phyloP scores from a whole-genome alignment of 30 jellyfish, hydroid and myxozoan species.

The Morbakka virulenta region DNA sequence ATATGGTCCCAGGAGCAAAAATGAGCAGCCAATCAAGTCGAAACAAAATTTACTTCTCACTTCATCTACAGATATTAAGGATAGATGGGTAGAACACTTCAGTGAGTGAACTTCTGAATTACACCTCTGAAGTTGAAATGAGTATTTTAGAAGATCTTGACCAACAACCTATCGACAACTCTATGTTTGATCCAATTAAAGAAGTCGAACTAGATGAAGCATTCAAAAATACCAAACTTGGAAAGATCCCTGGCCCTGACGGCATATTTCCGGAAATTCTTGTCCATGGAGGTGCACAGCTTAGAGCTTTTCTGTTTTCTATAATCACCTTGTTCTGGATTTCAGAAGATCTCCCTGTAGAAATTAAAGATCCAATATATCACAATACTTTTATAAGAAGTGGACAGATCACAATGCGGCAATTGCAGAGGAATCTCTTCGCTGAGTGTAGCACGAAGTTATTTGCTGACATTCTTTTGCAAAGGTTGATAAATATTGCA shows the following conservation, averaged over 20 bases:
- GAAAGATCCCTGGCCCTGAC: too few species aligned
- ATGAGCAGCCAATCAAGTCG: constrained; percentile 22
- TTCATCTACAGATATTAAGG: constrained; percentile 20
- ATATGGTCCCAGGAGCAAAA: constrained; percentile 48
- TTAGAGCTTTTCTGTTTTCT: constrained; percentile 37
- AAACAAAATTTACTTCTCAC: constrained; percentile 42
- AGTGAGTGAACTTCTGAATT: too few species aligned
- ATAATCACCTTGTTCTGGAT: constrained; percentile 27
- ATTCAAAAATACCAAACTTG: constrained; percentile 53
- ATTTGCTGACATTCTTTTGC: too few species aligned
- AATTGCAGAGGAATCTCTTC: constrained; percentile 44
- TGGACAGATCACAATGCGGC: constrained; percentile 27
- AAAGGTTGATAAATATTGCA: constrained; percentile 27
- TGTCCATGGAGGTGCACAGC: constrained; percentile 39
- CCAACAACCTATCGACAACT: too few species aligned
- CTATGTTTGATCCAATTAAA: constrained; percentile 41
- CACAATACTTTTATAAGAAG: constrained; percentile 32
- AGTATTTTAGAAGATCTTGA: too few species aligned
- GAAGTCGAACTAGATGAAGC: constrained; percentile 57
- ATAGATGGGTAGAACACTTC: too few species aligned
- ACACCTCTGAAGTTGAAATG: too few species aligned
- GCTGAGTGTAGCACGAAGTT: too few species aligned
- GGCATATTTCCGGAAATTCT: constrained; percentile 48
- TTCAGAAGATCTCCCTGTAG: too few species aligned
- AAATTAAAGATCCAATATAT: constrained; percentile 39